A percentile compares a stretch with the other conserved stretches of the same genome.
Evolutionary conservation across 2,113 vertebrate species (phyloP).

Genomic region (Callipepla californica): DNA sequence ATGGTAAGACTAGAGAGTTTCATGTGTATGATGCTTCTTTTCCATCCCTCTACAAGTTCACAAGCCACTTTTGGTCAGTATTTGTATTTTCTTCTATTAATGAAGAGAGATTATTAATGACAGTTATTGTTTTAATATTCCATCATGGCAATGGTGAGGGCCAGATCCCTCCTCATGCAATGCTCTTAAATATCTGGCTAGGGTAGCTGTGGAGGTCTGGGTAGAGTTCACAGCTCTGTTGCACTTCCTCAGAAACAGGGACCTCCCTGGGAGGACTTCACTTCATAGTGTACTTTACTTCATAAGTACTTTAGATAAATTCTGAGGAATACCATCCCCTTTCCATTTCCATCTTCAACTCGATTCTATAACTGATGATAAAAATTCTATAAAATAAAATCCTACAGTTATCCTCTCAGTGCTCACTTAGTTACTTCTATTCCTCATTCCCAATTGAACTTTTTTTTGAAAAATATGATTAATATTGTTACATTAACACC

Average conservation of each 20-base stretch:
- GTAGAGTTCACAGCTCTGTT: not conserved
- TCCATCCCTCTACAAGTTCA: not conserved
- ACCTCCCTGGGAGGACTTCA: not conserved
- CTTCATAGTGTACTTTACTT: not conserved
- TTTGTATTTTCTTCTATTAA: not conserved
- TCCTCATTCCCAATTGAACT: not conserved
- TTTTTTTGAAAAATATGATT: not conserved
- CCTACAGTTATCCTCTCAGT: not conserved
- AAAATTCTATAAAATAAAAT: not conserved
- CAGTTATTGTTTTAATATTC: not conserved
- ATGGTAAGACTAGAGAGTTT: rapidly evolving
- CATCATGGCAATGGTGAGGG: not conserved
- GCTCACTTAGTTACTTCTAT: not conserved
- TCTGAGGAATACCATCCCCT: too few relatives aligned
- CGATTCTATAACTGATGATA: not conserved
- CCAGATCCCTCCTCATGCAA: not conserved
- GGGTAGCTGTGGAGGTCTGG: not conserved
- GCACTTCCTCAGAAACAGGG: not conserved
- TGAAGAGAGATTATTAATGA: not conserved
- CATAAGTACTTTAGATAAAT: too few relatives aligned
- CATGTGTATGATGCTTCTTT: not conserved
- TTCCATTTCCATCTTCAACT: too few relatives aligned
- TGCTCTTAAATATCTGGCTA: not conserved
- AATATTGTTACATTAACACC: not conserved
- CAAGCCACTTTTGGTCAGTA: not conserved